Conservation (phyloP, 2,113 vertebrate genomes). For the Diadophis punctatus region DNA sequence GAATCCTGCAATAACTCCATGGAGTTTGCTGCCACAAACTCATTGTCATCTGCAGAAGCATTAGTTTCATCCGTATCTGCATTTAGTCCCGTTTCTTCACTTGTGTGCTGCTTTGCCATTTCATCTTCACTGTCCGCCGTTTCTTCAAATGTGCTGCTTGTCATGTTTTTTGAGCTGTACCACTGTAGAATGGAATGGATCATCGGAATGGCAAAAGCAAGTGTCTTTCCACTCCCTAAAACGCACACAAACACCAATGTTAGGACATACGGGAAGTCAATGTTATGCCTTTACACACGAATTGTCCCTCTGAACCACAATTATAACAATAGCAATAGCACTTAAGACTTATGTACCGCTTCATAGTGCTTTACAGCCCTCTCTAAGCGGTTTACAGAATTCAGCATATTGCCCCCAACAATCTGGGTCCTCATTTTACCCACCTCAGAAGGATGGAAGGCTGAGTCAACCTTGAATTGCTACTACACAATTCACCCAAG, state of each 20-base stretch:
- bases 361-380: too few relatives aligned
- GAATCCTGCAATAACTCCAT: constrained; percentile 54
- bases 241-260: constrained; percentile 23
- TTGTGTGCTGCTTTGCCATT: constrained; percentile 35
- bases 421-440: too few relatives aligned
- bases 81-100: constrained; percentile 37
- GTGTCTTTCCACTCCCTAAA: constrained; percentile 92
- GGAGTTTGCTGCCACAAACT: constrained; percentile 49
- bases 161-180: constrained; percentile 64
- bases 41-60: rapidly evolving
- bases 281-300: neutral
- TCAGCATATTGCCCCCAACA: too few relatives aligned
- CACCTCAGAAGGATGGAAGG: too few relatives aligned
- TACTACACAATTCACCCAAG: neutral
- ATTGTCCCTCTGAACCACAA: neutral
- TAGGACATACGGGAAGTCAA: neutral
- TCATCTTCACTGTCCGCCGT: constrained; percentile 18
- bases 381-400: too few relatives aligned
- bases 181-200: constrained; percentile 89
- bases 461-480: too few relatives aligned
- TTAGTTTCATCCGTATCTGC: constrained; percentile 35
- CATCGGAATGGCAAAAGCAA: constrained; percentile 95
- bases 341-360: too few relatives aligned
- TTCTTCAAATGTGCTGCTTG: constrained; percentile 27
- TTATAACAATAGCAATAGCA: too few relatives aligned